Evolutionary conservation across 2,113 vertebrate genomes (phyloP), one percentile per base, ranked within the genome.

Genomic region (Willisornis vidua): DNA sequence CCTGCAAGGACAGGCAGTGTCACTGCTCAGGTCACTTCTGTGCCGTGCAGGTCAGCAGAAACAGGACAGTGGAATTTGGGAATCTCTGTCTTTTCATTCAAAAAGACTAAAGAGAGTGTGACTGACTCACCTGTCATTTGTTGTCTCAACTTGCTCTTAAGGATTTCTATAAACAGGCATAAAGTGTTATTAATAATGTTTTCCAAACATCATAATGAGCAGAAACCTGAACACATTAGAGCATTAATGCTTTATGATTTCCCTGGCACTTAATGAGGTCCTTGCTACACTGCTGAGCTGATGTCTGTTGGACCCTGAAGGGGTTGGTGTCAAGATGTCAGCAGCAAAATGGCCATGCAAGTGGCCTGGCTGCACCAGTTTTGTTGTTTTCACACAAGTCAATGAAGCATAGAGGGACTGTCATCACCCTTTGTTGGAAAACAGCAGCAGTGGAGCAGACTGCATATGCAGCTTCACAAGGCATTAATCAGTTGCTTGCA

Each of bases 401-500:
- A 97, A 7, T 94, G 96, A 96, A 95, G 91, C 89, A 87, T 55
- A 61, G 68, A 80, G 75, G 57, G 67, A 62, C 83, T 96, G 96
- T 89, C 91, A 89, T 5, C 35, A 61, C 45, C 68, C 57, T 96
- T 96, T 97, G 90, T 95, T 49, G 66, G 91, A 82, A 93, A 95
- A 76, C 72, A 84, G 95, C 87, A 94, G 90, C 76, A 95, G 61
- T 24, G 85, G 77, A 89, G 83, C 81, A 75, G 51, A 58, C 82
- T 75, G 43, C 75, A 83, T 31, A 45, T 37, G 74, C 85, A 75
- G 78, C 79, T 89, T 95, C 63, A 77, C 54, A 58, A 82, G 93
- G 75, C 72, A 54, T 72, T 87, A 77, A 88, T 85, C 85, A 88
- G 62, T 68, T 88, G 45, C 72, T 95, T 33, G 9, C 65, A 81